phyloP scores from a whole-genome alignment of 2,888 invertebrate genomes.

The Terebella lapidaria region DNA sequence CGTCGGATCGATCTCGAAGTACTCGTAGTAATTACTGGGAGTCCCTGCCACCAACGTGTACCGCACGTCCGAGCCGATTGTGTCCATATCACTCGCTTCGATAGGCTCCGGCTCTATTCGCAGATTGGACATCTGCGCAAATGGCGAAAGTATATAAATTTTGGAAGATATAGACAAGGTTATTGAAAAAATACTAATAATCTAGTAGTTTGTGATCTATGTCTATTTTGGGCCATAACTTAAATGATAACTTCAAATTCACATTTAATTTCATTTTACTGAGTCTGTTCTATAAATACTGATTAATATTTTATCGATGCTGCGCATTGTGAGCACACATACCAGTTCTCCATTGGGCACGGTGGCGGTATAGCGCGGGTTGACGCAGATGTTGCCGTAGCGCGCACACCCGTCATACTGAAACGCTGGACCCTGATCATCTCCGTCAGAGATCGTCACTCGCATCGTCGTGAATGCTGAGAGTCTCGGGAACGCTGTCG shows the following conservation, averaged over 20 bases:
- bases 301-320: too few relatives aligned
- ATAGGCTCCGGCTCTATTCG: conserved; percentile 20
- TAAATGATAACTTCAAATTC: too few relatives aligned
- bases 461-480: conserved; percentile 66
- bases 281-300: too few relatives aligned
- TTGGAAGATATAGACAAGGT: too few relatives aligned
- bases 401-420: conserved; percentile 80
- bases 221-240: too few relatives aligned
- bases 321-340: too few relatives aligned
- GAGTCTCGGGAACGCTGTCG: neutral
- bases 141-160: too few relatives aligned
- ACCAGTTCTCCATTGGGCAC: conserved; percentile 53
- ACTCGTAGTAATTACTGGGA: conserved; percentile 10
- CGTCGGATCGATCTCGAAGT: conserved; percentile 17
- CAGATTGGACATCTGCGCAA: conserved; percentile 4
- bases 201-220: too few relatives aligned
- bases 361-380: conserved; percentile 78
- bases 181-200: too few relatives aligned
- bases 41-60: conserved; percentile 16
- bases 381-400: conserved; percentile 77
- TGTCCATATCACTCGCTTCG: conserved; percentile 23
- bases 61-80: conserved; percentile 14
- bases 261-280: too few relatives aligned
- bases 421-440: conserved; percentile 86
- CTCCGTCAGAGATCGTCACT: conserved; percentile 79